Evolutionary conservation across 2,113 vertebrate genomes (phyloP).

Genomic region (Bos javanicus): DNA sequence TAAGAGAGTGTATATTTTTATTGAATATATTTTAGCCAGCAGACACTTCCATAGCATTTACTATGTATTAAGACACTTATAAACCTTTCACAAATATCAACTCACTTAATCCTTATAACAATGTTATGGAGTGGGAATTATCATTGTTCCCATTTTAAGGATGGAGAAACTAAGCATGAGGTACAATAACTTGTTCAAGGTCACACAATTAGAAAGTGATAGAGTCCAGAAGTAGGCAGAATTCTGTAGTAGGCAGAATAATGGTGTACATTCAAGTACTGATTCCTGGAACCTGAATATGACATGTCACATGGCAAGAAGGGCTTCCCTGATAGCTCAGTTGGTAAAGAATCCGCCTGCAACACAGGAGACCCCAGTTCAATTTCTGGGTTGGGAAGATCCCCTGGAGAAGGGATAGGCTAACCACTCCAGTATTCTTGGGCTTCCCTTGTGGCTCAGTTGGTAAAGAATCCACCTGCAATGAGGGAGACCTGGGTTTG

Average conservation of each 20-base stretch:
- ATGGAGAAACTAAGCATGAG: not conserved
- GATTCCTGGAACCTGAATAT: not conserved
- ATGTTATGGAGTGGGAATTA: not conserved
- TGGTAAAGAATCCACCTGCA: not conserved
- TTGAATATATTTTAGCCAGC: not conserved
- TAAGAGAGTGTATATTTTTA: not conserved
- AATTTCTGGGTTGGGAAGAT: not conserved
- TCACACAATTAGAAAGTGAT: not conserved
- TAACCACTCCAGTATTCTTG: not conserved
- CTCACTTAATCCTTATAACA: not conserved
- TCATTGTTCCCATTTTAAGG: not conserved
- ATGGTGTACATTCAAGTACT: not conserved
- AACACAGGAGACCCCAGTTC: not conserved
- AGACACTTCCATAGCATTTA: not conserved
- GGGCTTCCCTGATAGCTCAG: not conserved
- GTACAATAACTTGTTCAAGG: not conserved
- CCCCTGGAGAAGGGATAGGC: not conserved
- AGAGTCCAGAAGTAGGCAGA: not conserved
- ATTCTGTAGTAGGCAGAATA: not conserved
- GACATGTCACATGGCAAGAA: not conserved
- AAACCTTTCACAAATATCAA: not conserved
- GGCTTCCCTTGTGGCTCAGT: not conserved
- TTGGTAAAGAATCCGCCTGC: not conserved
- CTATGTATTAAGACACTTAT: not conserved
- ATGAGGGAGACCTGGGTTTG: not conserved